A percentile compares a stretch with the other conserved stretches of the same genome.
These are phyloP conservation scores for Sebastes fasciatus DNA, from an alignment of 2,113 vertebrate species.

Conservation along the genomic window DNA sequence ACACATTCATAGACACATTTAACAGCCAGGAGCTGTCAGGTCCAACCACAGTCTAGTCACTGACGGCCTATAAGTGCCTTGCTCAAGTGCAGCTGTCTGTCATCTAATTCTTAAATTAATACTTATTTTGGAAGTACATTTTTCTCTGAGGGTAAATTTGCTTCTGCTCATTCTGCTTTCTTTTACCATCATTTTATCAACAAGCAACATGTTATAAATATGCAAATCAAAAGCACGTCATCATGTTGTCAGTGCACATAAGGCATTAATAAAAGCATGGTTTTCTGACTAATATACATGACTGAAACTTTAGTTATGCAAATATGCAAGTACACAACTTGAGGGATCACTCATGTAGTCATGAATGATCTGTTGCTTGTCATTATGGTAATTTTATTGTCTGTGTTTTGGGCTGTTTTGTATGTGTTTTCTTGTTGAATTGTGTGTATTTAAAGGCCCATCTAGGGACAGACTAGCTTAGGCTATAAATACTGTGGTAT, in stretches of 20 bases:
- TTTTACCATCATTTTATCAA: not conserved
- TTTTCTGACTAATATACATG: not conserved
- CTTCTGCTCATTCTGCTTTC: not conserved
- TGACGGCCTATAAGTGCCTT: constrained; percentile 3
- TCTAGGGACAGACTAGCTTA: no score
- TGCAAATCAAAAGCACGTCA: not conserved
- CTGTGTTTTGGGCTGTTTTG: no score
- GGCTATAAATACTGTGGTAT: not conserved
- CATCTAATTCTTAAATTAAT: not conserved
- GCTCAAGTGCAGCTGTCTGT: constrained; percentile 17
- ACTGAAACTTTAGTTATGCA: not conserved
- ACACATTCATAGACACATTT: constrained; percentile 24
- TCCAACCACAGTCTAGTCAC: constrained; percentile 68
- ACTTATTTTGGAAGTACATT: not conserved
- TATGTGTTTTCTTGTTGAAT: no score
- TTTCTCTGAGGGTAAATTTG: not conserved
- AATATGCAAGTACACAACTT: not conserved
- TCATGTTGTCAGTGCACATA: not conserved
- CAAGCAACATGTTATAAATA: not conserved
- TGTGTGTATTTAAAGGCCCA: no score
- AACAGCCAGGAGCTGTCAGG: constrained; percentile 28
- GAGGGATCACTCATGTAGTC: no score
- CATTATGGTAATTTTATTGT: no score
- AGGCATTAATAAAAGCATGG: not conserved
- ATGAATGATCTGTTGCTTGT: no score